Evolutionary conservation across 2,888 invertebrate genomes (phyloP).

Genomic region (Sinelater perroti): DNA sequence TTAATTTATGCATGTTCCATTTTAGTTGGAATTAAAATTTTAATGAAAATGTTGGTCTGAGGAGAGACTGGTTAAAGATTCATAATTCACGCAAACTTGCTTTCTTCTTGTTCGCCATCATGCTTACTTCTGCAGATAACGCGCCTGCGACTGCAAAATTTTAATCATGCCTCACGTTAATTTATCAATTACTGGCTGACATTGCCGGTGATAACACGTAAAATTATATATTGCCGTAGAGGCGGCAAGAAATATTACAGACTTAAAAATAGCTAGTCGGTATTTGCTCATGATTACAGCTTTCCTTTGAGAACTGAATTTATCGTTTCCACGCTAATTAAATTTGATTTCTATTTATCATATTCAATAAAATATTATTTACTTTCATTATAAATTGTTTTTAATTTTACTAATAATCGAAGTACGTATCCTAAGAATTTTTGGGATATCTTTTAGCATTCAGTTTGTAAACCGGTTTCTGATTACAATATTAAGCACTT

Average conservation of each 20-base stretch:
- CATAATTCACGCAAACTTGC: slow-evolving; percentile 44
- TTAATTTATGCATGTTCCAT: slow-evolving; percentile 48
- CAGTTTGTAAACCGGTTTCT: too few species aligned
- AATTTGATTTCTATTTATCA: too few species aligned
- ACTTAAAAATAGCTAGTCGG: not conserved
- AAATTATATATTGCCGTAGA: slow-evolving; percentile 20
- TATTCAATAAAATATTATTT: too few species aligned
- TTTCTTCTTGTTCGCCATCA: slow-evolving; percentile 40
- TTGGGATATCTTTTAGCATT: too few species aligned
- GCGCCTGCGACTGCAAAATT: slow-evolving; percentile 33
- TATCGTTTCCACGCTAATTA: too few species aligned
- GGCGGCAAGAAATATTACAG: slow-evolving; percentile 2
- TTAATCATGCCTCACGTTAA: slow-evolving; percentile 40
- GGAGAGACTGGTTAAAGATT: slow-evolving; percentile 42
- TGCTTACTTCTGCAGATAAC: slow-evolving; percentile 39
- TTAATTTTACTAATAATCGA: too few species aligned
- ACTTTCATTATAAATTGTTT: too few species aligned
- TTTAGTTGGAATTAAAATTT: slow-evolving; percentile 48
- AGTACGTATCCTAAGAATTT: too few species aligned
- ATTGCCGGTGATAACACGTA: slow-evolving; percentile 20
- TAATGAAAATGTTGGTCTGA: slow-evolving; percentile 46
- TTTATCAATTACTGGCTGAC: slow-evolving; percentile 41
- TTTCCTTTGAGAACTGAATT: too few species aligned
- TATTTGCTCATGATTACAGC: not conserved
- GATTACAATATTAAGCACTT: too few species aligned